Percentiles rank a stretch among this genome's conserved stretches.
These are phyloP conservation scores for Euschistus heros DNA, from an alignment of 1,140 invertebrate genomes.

Conservation along the genomic window DNA sequence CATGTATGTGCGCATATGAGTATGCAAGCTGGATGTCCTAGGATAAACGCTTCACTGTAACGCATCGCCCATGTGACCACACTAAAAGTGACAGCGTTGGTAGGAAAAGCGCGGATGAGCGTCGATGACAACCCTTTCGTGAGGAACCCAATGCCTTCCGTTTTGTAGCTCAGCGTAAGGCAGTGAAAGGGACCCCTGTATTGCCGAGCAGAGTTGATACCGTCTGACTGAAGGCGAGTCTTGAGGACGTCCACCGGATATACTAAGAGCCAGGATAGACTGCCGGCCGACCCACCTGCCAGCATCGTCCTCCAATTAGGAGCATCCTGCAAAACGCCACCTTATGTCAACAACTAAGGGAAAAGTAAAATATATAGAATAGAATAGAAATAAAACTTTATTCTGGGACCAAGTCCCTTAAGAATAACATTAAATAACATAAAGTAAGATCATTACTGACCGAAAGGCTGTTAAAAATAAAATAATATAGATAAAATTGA, in stretches of 20 bases:
- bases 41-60: slow-evolving; percentile 25
- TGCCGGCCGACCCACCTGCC: slow-evolving; percentile 74
- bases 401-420: too few relatives aligned
- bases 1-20: too few relatives aligned
- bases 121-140: slow-evolving; percentile 63
- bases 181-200: slow-evolving; percentile 63
- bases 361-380: too few relatives aligned
- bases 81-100: slow-evolving; percentile 80
- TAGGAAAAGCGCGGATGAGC: slow-evolving; percentile 74
- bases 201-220: slow-evolving; percentile 36
- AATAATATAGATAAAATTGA: too few relatives aligned
- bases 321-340: background rate
- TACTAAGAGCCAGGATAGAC: slow-evolving; percentile 68
- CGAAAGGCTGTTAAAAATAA: too few relatives aligned
- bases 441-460: too few relatives aligned
- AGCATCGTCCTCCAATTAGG: slow-evolving; percentile 49
- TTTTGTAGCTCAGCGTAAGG: slow-evolving; percentile 49
- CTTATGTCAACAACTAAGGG: too few relatives aligned
- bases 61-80: slow-evolving; percentile 66
- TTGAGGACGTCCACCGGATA: slow-evolving; percentile 88
- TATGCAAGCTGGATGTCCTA: too few relatives aligned
- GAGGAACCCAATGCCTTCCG: slow-evolving; percentile 57
- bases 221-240: slow-evolving; percentile 72
- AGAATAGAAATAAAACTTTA: too few relatives aligned
- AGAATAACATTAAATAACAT: too few relatives aligned